Percentiles rank a stretch among this genome's conserved stretches.
Conservation (phyloP, 1,140 invertebrate genomes). For the Fopius arisanus region DNA sequence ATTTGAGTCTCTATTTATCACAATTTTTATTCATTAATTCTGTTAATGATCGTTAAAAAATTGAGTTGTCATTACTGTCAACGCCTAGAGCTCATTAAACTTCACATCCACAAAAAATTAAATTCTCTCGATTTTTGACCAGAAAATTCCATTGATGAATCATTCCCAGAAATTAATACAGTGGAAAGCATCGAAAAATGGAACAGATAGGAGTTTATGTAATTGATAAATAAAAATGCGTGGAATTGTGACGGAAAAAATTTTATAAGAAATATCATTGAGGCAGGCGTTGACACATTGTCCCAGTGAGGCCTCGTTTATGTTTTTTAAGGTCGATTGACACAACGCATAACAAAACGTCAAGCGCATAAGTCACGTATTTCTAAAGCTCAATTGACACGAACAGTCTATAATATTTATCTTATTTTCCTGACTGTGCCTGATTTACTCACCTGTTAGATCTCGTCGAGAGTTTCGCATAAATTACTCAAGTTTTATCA, state of each 20-base stretch:
- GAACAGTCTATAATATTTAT: neutral
- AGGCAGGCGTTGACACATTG: neutral
- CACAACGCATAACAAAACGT: constrained; percentile 20
- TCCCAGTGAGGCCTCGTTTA: neutral
- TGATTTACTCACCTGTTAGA: neutral
- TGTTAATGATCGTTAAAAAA: no score
- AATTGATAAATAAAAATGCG: neutral
- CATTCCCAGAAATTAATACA: neutral
- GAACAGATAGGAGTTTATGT: neutral
- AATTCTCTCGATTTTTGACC: no score
- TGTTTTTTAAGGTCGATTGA: constrained; percentile 30
- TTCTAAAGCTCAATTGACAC: neutral
- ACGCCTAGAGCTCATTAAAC: no score
- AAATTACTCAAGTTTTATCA: no score
- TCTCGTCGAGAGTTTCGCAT: no score
- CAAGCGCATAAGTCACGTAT: constrained; percentile 3
- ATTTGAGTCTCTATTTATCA: no score
- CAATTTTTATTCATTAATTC: no score
- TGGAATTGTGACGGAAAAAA: neutral
- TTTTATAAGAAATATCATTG: neutral
- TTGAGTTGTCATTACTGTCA: no score
- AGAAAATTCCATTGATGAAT: neutral
- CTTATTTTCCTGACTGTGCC: neutral
- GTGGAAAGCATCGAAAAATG: neutral
- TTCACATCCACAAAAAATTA: no score